A percentile compares a stretch with the other conserved stretches of the same genome.
phyloP scores from a whole-genome alignment of 2,113 vertebrate species.

The Halichoerus grypus region DNA sequence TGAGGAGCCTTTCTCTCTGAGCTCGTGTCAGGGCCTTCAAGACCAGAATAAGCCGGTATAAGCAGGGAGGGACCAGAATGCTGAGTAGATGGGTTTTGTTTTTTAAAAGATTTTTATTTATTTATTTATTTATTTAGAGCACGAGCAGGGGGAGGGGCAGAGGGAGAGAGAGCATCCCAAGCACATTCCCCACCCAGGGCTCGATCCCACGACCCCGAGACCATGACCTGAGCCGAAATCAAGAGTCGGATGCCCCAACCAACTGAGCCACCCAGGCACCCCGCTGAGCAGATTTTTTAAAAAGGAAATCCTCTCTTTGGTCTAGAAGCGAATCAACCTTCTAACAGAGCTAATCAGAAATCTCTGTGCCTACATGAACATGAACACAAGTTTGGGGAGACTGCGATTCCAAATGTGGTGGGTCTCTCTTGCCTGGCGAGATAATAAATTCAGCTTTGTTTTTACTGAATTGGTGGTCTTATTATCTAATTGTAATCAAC shows the following conservation, averaged over 20 bases:
- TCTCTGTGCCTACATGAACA: neutral
- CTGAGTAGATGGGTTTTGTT: neutral
- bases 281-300: neutral
- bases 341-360: neutral
- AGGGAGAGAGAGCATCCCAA: neutral
- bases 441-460: neutral
- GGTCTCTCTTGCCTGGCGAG: neutral
- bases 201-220: neutral
- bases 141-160: neutral
- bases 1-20: neutral
- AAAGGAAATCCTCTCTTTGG: neutral
- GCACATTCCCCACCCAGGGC: neutral
- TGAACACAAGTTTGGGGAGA: fast-evolving
- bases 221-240: neutral
- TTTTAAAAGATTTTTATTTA: neutral
- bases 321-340: neutral
- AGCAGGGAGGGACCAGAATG: neutral
- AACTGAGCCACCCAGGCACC: neutral
- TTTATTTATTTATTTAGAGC: neutral
- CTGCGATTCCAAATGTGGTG: neutral
- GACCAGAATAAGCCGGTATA: neutral
- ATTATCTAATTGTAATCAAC: constrained; percentile 30
- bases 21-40: neutral
- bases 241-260: neutral
- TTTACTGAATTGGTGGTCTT: constrained; percentile 11